These are phyloP conservation scores for Mugil cephalus DNA, from an alignment of 2,113 vertebrate species.

Conservation along the genomic window DNA sequence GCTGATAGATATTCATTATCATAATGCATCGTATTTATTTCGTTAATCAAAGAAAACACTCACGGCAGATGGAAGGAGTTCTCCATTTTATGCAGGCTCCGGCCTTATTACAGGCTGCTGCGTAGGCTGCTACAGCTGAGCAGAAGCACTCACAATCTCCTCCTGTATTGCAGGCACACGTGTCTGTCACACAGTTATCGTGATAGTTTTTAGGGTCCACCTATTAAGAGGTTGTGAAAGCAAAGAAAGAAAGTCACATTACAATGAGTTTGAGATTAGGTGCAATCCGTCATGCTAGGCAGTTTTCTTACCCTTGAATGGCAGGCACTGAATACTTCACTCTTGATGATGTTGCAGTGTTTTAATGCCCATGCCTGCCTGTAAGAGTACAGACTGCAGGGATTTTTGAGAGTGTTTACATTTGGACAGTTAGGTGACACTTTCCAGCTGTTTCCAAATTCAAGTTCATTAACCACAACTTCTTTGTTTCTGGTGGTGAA, in stretches of 20 bases:
- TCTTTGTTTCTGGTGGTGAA: conserved; percentile 88
- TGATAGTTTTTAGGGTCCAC: conserved; percentile 88
- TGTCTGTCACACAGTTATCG: conserved; percentile 90
- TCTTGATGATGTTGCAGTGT: conserved; percentile 87
- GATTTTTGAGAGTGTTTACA: conserved; percentile 62
- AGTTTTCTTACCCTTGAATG: conserved; percentile 82
- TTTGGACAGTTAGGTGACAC: conserved; percentile 83
- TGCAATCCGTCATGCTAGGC: not conserved
- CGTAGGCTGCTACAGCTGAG: conserved; percentile 92
- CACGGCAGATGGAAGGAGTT: conserved; percentile 91
- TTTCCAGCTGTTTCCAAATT: conserved; percentile 93
- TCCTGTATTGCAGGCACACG: conserved; percentile 91
- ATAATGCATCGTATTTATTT: not conserved
- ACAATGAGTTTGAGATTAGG: not conserved
- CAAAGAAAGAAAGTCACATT: not conserved
- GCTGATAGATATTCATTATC: too few relatives aligned
- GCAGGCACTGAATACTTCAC: conserved; percentile 81
- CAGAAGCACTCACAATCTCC: conserved; percentile 97
- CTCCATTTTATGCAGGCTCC: conserved; percentile 91
- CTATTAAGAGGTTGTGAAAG: conserved; percentile 72
- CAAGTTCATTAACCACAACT: conserved; percentile 81
- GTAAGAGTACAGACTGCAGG: conserved; percentile 85
- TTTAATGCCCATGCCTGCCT: conserved; percentile 87
- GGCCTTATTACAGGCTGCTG: conserved; percentile 87
- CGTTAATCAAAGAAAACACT: conserved; percentile 69